Base-by-base conservation (phyloP, 2,888 invertebrate genomes). In the Melanargia galathea region DNA sequence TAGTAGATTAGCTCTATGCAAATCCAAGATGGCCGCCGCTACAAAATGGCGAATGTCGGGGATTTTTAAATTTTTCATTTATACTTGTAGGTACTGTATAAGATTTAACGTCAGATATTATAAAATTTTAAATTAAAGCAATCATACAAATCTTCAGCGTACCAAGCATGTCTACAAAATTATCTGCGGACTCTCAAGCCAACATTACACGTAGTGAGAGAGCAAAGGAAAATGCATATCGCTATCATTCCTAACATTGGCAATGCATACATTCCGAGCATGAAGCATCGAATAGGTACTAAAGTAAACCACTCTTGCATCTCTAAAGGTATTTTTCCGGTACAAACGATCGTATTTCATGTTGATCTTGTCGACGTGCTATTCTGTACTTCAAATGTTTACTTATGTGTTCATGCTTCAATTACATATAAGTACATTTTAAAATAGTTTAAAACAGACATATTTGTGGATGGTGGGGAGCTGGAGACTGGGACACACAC, bases 241-340 rank as follows among this genome's bases (percentile, higher is more conserved):
- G 30, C 49, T 49, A 30, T 30, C 26, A 49, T 16, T 49, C 49
- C 49, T 49, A 49, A 49, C 30, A 52, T 52, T 52, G 52, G 35
- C 35, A 35, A 20, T 20, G 52, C 52, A 52, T 35, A 52, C 52
- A 52, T 33, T 52, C 20, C 52, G 20, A 10, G 35, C 35, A 13
- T 35, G 35, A 35, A 52, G 20, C 35, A 10, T 20, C 35, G 52
- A 35, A n/a, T n/a, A n/a, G n/a, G 20, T 11, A n/a, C 30, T 22
- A 51, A 8, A 33, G 35, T 35, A 33, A 33, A 52, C 52, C 35
- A 52, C 52, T 7, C 52, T 52, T 18, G 52, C 11, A 51, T 51
- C 33, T 51, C 33, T 49, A 33, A 52, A 26, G 20, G 13, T 52
- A 52, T 52, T 52, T 52, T 35, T 35, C 52, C 33, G 35, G 18